These are phyloP conservation scores for Neodiprion lecontei DNA, from an alignment of 1,140 invertebrate species.

Conservation along the genomic window DNA sequence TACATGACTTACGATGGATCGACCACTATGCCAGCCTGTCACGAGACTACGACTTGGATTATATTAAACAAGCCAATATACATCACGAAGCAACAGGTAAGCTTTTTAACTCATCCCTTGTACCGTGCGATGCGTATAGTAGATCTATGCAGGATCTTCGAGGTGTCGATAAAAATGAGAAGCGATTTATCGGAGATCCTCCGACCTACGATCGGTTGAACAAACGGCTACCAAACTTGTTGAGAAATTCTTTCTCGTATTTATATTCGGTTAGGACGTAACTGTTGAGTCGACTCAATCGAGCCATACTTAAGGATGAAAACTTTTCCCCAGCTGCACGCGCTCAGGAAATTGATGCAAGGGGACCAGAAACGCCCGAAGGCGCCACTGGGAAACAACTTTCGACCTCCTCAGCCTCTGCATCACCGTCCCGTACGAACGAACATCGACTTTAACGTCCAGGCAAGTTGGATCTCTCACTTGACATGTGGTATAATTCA, in stretches of 20 bases:
- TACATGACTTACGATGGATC: slow-evolving; percentile 98
- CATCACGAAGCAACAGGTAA: slow-evolving; percentile 92
- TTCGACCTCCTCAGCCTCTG: slow-evolving; percentile 85
- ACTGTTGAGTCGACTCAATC: too few species aligned
- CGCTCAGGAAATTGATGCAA: slow-evolving; percentile 84
- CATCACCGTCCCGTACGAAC: slow-evolving; percentile 92
- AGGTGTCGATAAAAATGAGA: too few species aligned
- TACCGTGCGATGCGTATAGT: slow-evolving; percentile 44
- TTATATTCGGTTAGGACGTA: too few species aligned
- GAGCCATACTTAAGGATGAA: too few species aligned
- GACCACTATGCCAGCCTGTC: slow-evolving; percentile 91
- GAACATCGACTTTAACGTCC: slow-evolving; percentile 92
- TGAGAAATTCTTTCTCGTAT: too few species aligned
- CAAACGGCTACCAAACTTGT: too few species aligned
- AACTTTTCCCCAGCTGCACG: slow-evolving; percentile 73
- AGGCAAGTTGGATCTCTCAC: slow-evolving; percentile 55
- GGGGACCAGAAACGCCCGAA: slow-evolving; percentile 84
- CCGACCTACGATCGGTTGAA: too few species aligned
- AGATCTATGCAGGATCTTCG: too few species aligned
- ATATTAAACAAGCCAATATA: slow-evolving; percentile 97
- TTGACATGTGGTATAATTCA: background rate
- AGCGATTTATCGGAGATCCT: too few species aligned
- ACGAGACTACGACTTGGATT: slow-evolving; percentile 94
- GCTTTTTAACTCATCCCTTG: slow-evolving; percentile 70
- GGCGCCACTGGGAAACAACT: slow-evolving; percentile 92